A percentile compares a stretch with the other conserved stretches of the same genome.
Conservation (phyloP, 2,888 invertebrate genomes). For the Ophion ventricosus region DNA sequence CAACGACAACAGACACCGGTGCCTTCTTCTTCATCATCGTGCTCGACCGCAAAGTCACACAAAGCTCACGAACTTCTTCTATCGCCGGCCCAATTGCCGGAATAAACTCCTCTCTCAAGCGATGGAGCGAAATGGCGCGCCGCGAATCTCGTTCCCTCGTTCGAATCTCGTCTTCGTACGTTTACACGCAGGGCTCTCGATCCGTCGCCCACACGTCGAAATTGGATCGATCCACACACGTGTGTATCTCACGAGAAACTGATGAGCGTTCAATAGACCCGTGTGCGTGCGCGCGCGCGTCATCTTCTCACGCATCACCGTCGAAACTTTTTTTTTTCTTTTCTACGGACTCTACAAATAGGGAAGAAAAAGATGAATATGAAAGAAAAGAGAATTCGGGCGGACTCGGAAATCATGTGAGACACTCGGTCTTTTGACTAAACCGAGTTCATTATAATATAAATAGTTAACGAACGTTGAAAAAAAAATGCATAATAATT, state of each 20-base stretch:
- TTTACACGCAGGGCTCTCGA: background rate
- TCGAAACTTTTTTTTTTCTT: constrained; percentile 75
- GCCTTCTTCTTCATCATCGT: constrained; percentile 66
- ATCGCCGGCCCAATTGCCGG: constrained; percentile 79
- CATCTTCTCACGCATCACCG: constrained; percentile 20
- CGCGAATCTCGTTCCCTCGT: constrained; percentile 3
- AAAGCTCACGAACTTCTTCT: constrained; percentile 79
- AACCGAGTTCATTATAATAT: constrained; percentile 33
- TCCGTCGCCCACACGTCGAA: background rate
- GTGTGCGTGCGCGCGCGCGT: background rate
- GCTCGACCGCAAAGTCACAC: constrained; percentile 62
- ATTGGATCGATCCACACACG: background rate
- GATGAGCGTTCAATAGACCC: background rate
- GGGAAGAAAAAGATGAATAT: constrained; percentile 31
- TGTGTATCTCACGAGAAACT: background rate
- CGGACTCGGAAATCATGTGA: background rate
- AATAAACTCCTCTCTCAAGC: constrained; percentile 67
- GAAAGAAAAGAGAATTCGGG: constrained; percentile 7
- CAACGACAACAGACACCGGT: constrained; percentile 69
- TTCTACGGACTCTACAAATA: constrained; percentile 70
- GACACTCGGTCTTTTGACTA: constrained; percentile 22
- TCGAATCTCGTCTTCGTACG: background rate
- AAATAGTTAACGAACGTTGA: constrained; percentile 44
- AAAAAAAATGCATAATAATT: constrained; percentile 42
- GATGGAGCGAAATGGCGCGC: background rate